These are phyloP conservation scores for Pithys albifrons DNA, from an alignment of 2,113 vertebrate species.

Conservation along the genomic window DNA sequence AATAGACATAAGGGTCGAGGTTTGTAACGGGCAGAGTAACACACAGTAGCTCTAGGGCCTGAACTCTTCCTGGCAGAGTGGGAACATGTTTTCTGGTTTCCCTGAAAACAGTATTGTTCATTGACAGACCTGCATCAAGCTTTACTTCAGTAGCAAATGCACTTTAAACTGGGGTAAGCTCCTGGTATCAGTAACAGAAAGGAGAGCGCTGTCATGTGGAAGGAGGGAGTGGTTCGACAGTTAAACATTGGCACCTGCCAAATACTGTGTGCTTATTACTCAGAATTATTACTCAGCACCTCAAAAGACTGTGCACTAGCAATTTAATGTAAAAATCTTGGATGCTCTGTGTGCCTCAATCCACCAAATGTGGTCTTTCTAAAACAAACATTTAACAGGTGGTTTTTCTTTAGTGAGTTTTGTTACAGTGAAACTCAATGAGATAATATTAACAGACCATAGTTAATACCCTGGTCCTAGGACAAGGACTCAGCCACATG, in stretches of 20 bases:
- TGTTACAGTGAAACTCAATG: background rate
- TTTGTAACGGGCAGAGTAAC: background rate
- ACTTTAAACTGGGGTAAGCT: background rate
- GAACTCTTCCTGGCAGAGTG: fast-evolving
- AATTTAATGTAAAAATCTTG: background rate
- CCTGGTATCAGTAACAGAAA: background rate
- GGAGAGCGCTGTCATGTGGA: background rate
- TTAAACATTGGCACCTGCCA: background rate
- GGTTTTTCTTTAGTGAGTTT: background rate
- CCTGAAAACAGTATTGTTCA: background rate
- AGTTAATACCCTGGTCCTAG: background rate
- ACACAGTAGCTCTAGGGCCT: background rate
- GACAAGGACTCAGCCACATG: background rate
- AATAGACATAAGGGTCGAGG: background rate
- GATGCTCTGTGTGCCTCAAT: background rate
- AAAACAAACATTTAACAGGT: background rate
- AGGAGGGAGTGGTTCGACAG: background rate
- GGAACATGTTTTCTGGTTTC: background rate
- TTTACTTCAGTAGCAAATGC: fast-evolving
- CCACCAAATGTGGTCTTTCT: background rate
- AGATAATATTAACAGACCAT: background rate
- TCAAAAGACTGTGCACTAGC: background rate
- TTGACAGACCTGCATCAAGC: background rate
- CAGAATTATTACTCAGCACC: background rate
- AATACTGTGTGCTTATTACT: background rate